Conservation (phyloP, 2,113 vertebrate genomes). For the Murina feae region DNA sequence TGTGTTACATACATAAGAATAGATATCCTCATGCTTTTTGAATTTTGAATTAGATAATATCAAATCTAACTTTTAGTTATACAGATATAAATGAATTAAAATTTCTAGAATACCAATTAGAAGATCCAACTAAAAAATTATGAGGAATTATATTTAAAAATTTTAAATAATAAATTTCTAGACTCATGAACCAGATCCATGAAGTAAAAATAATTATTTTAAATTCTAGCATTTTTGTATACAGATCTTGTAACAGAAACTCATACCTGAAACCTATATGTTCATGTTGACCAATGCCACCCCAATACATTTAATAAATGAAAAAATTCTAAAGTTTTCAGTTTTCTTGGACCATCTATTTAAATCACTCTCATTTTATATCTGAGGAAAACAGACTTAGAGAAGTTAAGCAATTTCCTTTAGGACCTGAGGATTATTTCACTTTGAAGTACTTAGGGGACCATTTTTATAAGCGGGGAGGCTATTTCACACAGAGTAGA, state of each 20-base stretch:
- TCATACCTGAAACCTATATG: too few relatives aligned
- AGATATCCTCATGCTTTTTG: neutral
- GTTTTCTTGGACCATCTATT: neutral
- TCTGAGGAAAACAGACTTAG: neutral
- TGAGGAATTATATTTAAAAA: neutral
- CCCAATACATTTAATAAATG: neutral
- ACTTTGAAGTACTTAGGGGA: neutral
- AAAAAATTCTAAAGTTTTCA: neutral
- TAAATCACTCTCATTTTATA: neutral
- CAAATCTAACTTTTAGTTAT: neutral
- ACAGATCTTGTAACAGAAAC: too few relatives aligned
- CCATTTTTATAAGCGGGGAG: neutral
- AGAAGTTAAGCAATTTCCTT: neutral
- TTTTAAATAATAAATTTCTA: neutral
- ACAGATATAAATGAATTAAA: neutral
- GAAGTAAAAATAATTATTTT: neutral
- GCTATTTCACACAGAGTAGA: neutral
- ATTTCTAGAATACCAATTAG: neutral
- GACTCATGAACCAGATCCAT: neutral
- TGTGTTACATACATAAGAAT: neutral
- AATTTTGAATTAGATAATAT: neutral
- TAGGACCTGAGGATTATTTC: neutral
- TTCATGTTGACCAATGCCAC: too few relatives aligned
- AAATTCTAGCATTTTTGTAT: neutral
- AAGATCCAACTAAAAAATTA: neutral